phyloP scores from a whole-genome alignment of 2,797 vertebrate genomes.

The Trachurus trachurus region DNA sequence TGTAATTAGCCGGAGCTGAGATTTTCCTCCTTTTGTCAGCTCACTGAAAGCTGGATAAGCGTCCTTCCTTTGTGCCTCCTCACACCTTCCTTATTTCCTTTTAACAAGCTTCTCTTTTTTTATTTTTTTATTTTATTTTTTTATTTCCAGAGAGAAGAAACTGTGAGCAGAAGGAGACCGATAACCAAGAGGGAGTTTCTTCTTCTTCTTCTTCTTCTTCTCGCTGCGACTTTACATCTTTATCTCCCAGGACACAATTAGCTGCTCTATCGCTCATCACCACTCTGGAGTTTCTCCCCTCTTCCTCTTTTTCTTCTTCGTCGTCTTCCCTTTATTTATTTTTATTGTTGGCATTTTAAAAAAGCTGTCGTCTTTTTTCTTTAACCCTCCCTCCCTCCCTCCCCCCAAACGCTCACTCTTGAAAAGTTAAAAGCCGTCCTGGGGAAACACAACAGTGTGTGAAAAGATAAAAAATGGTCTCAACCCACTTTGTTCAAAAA shows the following conservation, averaged over 20 bases:
- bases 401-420: constrained; percentile 25
- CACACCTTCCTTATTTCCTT: constrained; percentile 80
- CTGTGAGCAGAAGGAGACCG: constrained; percentile 63
- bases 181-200: constrained; percentile 79
- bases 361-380: constrained; percentile 66
- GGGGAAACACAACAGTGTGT: constrained; percentile 54
- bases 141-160: constrained; percentile 27
- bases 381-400: no score
- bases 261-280: constrained; percentile 81
- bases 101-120: constrained; percentile 76
- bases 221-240: constrained; percentile 69
- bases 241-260: constrained; percentile 86
- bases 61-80: constrained; percentile 81
- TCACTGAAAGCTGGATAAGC: constrained; percentile 78
- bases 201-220: constrained; percentile 47
- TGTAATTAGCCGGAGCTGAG: constrained; percentile 82
- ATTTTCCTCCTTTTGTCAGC: constrained; percentile 79
- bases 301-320: constrained; percentile 18
- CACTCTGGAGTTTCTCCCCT: constrained; percentile 35
- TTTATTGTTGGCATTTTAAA: constrained; percentile 26
- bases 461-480: constrained; percentile 65
- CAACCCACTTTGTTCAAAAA: constrained; percentile 49
- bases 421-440: constrained; percentile 61
- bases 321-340: neutral
- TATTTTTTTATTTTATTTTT: constrained; percentile 1